These are phyloP conservation scores for Microcebus murinus DNA, from an alignment of 2,113 vertebrate species.

Conservation along the genomic window DNA sequence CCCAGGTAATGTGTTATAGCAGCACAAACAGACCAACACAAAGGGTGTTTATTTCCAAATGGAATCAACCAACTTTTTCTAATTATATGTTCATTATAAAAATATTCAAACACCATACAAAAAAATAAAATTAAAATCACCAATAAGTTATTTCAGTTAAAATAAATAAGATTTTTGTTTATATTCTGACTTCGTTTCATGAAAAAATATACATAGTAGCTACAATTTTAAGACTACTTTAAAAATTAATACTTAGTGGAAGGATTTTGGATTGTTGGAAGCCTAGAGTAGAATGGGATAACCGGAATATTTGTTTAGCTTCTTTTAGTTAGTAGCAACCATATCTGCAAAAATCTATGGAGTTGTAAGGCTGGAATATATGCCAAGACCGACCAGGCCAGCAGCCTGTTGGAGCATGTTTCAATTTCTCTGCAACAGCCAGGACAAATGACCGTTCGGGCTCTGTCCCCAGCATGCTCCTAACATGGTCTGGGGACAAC, in stretches of 20 bases:
- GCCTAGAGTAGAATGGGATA: no score
- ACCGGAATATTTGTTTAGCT: not conserved
- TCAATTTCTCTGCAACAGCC: not conserved
- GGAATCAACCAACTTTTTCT: not conserved
- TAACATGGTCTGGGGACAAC: not conserved
- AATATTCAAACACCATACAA: not conserved
- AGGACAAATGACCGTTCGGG: not conserved
- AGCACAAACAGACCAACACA: not conserved
- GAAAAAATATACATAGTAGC: not conserved
- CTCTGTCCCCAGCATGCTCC: not conserved
- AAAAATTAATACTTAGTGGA: not conserved
- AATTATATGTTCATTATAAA: not conserved
- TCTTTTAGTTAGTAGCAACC: not conserved
- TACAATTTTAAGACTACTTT: not conserved
- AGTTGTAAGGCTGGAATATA: no score
- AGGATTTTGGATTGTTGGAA: not conserved
- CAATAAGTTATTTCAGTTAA: not conserved
- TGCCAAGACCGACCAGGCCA: not conserved
- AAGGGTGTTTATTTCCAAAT: not conserved
- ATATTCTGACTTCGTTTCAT: not conserved
- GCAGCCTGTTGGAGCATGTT: not conserved
- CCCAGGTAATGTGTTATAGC: not conserved
- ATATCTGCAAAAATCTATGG: not conserved
- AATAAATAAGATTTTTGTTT: not conserved
- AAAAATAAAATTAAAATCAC: not conserved